Conservation (phyloP, 1,140 invertebrate genomes). For the Drosophila grimshawi region DNA sequence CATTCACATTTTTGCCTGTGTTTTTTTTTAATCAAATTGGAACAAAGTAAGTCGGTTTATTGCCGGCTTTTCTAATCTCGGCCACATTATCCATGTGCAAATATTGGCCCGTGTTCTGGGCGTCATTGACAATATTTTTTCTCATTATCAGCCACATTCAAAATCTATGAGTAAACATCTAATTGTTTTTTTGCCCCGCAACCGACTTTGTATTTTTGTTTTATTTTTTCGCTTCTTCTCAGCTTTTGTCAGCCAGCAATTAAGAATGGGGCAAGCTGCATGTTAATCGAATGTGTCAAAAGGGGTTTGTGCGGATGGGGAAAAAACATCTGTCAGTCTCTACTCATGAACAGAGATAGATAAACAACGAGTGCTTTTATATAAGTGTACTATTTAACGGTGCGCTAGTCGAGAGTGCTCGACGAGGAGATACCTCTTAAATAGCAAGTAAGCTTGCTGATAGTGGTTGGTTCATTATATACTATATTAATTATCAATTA, state of each 20-base stretch:
- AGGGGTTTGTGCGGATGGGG: too few relatives aligned
- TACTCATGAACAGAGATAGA: conserved; percentile 1
- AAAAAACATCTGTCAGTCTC: background rate
- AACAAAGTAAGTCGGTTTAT: background rate
- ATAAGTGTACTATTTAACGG: background rate
- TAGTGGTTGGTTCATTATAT: too few relatives aligned
- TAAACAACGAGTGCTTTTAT: conserved; percentile 26
- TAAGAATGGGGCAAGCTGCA: conserved; percentile 1
- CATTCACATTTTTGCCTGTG: too few relatives aligned
- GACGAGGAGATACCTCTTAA: too few relatives aligned
- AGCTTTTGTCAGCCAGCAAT: conserved; percentile 36
- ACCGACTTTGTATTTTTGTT: background rate
- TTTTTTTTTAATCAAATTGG: too few relatives aligned
- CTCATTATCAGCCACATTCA: conserved; percentile 50
- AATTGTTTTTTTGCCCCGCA: conserved; percentile 20
- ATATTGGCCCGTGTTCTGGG: conserved; percentile 30
- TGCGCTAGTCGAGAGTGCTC: too few relatives aligned
- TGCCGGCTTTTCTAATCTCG: conserved; percentile 26
- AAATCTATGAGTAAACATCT: conserved; percentile 56
- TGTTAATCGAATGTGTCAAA: conserved; percentile 36
- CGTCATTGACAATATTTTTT: conserved; percentile 25
- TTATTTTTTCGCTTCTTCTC: conserved; percentile 4
- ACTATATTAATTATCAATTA: too few relatives aligned
- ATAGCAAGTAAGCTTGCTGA: too few relatives aligned
- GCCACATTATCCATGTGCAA: conserved; percentile 14